Evolutionary conservation across 2,888 invertebrate species (phyloP).

Genomic region (Andrena fulva): DNA sequence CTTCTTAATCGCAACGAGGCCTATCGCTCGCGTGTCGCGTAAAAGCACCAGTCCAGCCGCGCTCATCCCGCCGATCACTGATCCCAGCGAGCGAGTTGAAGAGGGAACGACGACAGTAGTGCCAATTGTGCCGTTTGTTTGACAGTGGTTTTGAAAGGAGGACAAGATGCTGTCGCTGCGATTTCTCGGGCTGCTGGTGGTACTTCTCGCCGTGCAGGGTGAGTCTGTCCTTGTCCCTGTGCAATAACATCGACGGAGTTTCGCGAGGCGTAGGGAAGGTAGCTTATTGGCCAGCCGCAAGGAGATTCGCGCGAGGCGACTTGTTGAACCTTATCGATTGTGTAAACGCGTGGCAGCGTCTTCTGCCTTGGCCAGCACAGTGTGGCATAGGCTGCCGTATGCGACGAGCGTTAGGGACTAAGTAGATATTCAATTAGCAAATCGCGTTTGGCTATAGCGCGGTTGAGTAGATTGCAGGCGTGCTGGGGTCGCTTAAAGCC

Average conservation of each 20-base stretch:
- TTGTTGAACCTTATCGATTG: background rate
- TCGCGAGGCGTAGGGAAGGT: background rate
- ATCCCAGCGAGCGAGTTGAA: constrained; percentile 3
- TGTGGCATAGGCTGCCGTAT: background rate
- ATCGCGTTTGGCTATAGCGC: constrained; percentile 34
- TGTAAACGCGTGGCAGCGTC: background rate
- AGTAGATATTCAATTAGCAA: constrained; percentile 32
- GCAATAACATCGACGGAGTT: background rate
- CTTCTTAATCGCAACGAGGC: constrained; percentile 40
- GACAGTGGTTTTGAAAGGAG: constrained; percentile 58
- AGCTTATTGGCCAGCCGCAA: background rate
- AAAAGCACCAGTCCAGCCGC: constrained; percentile 24
- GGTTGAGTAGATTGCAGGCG: constrained; percentile 1
- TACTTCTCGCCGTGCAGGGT: constrained; percentile 66
- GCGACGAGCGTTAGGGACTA: too few species aligned
- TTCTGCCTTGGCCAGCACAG: background rate
- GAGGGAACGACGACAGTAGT: constrained; percentile 41
- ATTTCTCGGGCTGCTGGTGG: constrained; percentile 62
- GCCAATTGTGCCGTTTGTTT: constrained; percentile 63
- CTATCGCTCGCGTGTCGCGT: background rate
- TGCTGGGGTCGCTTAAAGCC: constrained; percentile 47
- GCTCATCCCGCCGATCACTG: background rate
- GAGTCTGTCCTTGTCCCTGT: constrained; percentile 24
- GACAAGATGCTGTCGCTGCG: constrained; percentile 61
- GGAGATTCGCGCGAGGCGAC: background rate